Evolutionary conservation across 1,140 invertebrate genomes (phyloP), one percentile per base, ranked within the genome.

Genomic region (Drosophila seguyi): DNA sequence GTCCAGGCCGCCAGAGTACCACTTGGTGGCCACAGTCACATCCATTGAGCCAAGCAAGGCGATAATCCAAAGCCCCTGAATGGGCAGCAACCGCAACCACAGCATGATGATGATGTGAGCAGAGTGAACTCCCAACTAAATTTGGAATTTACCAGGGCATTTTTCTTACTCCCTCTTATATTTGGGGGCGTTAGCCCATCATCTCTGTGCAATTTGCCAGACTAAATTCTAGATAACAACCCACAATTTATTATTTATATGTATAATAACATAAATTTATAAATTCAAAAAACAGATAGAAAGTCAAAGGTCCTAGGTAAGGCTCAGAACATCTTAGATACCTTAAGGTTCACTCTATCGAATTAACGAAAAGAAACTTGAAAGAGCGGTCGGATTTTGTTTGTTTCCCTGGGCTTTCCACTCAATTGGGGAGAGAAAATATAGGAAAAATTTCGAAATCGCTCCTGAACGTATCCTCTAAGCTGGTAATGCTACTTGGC

Each of bases 171-270:
- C 39, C 11, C 18, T 38, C 13, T n/a, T n/a, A 20, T 50, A 50
- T 63, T 79, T 74, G 68, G 74, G 82, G 82, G 82, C 82, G 82
- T 85, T 16, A 8, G 13, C 1, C 16, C 57, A 25, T n/a, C n/a
- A 13, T 34, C 27, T 22, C 14, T 25, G 20, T 38, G 29, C 29
- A 36, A 3, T n/a, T 36, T 22, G 7, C 27, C 58, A 25, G 41
- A 53, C 25, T 27, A 22, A 50, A 20, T 41, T 47, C 22, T 11
- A 58, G 45, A 65, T 75, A 61, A 65, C 56, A 47, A 69, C 38
- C 42, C 47, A 60, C 44, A 42, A 27, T 31, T 8, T 8, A 29
- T 29, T 8, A 29, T 1, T 8, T 29, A 29, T 29, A 29, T 29
- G 7, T 8, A 29, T 29, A 8, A 8, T 29, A 11, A 11, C 11